Evolutionary conservation across 2,888 invertebrate species (phyloP).

Genomic region (Hydrotaea cyrtoneurina): DNA sequence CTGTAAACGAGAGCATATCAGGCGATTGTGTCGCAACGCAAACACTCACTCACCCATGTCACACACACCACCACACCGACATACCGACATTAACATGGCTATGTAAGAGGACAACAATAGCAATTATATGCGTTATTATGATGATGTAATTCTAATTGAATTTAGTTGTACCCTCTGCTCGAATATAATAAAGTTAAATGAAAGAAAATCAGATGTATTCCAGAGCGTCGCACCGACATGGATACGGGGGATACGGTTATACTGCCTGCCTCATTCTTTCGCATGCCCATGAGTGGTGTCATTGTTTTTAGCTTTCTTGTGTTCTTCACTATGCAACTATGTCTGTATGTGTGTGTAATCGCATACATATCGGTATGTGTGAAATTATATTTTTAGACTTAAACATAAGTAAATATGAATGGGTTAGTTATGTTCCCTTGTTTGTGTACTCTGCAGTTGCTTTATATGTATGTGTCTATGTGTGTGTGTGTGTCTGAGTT

Average conservation of each 20-base stretch:
- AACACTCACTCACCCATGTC: background rate
- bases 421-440: background rate
- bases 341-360: background rate
- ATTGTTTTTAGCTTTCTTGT: slow-evolving; percentile 4
- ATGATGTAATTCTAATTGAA: slow-evolving; percentile 58
- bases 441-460: background rate
- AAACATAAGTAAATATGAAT: background rate
- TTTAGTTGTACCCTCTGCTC: slow-evolving; percentile 51
- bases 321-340: background rate
- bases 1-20: background rate
- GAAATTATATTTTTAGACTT: background rate
- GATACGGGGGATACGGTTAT: background rate
- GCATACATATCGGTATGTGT: background rate
- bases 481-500: background rate
- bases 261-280: background rate
- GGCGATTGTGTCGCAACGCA: background rate
- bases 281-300: background rate
- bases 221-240: background rate
- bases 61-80: background rate
- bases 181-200: slow-evolving; percentile 46
- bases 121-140: slow-evolving; percentile 54
- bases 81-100: background rate
- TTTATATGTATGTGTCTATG: too few relatives aligned
- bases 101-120: slow-evolving; percentile 7
- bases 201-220: background rate